Conservation (phyloP, 37 sponge, comb jelly and placozoan species). For the Axinella damicornis region DNA sequence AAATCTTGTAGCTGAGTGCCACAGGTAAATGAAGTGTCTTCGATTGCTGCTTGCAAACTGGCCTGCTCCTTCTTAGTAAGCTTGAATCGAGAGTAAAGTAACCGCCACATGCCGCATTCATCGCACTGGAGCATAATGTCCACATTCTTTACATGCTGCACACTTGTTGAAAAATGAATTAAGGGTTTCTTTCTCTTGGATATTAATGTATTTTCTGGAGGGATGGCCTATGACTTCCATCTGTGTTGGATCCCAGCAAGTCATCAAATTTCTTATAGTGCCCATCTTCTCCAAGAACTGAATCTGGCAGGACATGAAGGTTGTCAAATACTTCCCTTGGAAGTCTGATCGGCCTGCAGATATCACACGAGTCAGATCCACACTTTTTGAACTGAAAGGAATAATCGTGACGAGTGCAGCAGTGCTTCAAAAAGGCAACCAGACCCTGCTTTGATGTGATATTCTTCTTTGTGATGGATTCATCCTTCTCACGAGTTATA, state of each 20-base stretch:
- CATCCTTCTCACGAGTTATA: background rate
- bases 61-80: slow-evolving; percentile 3
- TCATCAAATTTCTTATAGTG: background rate
- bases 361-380: no score
- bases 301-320: no score
- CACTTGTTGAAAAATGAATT: slow-evolving; percentile 13
- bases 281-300: no score
- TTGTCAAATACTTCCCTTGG: no score
- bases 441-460: background rate
- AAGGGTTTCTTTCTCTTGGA: slow-evolving; percentile 16
- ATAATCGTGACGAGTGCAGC: no score
- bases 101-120: slow-evolving; percentile 24
- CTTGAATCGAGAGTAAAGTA: slow-evolving; percentile 4
- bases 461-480: slow-evolving; percentile 12
- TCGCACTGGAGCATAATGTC: slow-evolving; percentile 49
- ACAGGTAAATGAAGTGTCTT: slow-evolving; percentile 11
- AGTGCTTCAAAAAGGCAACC: background rate
- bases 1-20: slow-evolving; percentile 15
- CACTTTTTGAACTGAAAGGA: no score
- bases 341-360: no score
- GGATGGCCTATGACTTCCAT: no score
- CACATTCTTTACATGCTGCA: slow-evolving; percentile 36
- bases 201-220: background rate
- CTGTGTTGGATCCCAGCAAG: no score
- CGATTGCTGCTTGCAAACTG: slow-evolving; percentile 3